Conservation (phyloP, 2,797 vertebrate species). For the Aphelocoma californica region DNA sequence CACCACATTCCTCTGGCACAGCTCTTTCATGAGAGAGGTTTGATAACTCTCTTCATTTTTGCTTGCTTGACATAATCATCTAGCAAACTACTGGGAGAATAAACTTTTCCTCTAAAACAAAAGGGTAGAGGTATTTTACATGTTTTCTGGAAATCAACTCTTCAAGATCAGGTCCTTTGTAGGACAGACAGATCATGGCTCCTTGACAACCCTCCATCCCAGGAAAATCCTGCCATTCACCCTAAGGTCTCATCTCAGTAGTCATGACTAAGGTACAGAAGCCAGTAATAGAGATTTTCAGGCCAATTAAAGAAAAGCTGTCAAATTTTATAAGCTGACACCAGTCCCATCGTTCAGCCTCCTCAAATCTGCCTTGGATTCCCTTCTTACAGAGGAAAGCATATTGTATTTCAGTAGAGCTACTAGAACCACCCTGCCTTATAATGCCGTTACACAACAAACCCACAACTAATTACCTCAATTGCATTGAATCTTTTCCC, state of each 20-base stretch:
- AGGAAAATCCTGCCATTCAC: neutral
- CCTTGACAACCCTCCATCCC: neutral
- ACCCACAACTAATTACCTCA: neutral
- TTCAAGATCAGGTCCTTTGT: neutral
- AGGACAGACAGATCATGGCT: neutral
- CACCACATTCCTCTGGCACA: neutral
- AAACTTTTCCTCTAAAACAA: neutral
- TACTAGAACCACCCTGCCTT: neutral
- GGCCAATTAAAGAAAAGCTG: neutral
- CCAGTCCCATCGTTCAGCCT: neutral
- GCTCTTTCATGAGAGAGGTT: neutral
- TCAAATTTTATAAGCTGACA: neutral
- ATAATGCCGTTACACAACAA: neutral
- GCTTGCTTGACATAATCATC: neutral
- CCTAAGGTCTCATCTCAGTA: neutral
- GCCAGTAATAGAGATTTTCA: neutral
- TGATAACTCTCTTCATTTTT: neutral
- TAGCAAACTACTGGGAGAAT: neutral
- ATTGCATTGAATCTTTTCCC: neutral
- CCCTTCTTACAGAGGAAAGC: neutral
- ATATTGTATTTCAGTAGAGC: neutral
- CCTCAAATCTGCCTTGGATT: neutral
- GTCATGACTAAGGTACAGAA: neutral
- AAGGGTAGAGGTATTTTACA: neutral
- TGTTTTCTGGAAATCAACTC: neutral